Evolutionary conservation across 2,797 vertebrate species (phyloP).

Genomic region (Gila robusta): DNA sequence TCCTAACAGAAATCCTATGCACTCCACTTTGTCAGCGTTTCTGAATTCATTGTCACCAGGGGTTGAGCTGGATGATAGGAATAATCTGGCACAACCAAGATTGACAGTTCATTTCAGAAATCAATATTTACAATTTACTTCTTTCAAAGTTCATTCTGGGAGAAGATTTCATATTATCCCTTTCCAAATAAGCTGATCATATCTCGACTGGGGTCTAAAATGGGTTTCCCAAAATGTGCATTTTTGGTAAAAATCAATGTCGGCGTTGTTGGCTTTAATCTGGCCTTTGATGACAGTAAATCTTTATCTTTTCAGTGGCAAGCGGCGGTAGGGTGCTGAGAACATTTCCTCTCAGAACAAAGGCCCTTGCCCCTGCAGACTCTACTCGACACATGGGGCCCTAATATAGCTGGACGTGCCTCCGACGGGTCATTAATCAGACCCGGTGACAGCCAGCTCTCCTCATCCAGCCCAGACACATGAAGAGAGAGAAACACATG

Average conservation of each 20-base stretch:
- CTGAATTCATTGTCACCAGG: constrained; percentile 96
- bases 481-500: constrained; percentile 63
- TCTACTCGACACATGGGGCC: constrained; percentile 96
- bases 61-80: constrained; percentile 94
- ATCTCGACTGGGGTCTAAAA: constrained; percentile 94
- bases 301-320: constrained; percentile 99
- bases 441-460: constrained; percentile 95
- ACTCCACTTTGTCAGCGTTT: constrained; percentile 99
- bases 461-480: constrained; percentile 73
- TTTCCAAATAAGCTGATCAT: constrained; percentile 99
- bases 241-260: constrained; percentile 99
- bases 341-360: constrained; percentile 99
- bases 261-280: constrained; percentile 99
- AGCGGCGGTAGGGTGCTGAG: constrained; percentile 97
- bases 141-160: constrained; percentile 99
- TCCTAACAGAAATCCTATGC: constrained; percentile 99
- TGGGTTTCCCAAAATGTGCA: constrained; percentile 99
- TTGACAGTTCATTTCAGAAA: constrained; percentile 99
- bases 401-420: constrained; percentile 99
- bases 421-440: constrained; percentile 99
- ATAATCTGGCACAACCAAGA: constrained; percentile 98
- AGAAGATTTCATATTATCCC: constrained; percentile 99
- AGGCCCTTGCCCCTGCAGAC: constrained; percentile 93
- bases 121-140: constrained; percentile 99
- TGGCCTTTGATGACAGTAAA: constrained; percentile 99